Conservation (phyloP, 2,113 vertebrate genomes). For the Melanocharis versteri region DNA sequence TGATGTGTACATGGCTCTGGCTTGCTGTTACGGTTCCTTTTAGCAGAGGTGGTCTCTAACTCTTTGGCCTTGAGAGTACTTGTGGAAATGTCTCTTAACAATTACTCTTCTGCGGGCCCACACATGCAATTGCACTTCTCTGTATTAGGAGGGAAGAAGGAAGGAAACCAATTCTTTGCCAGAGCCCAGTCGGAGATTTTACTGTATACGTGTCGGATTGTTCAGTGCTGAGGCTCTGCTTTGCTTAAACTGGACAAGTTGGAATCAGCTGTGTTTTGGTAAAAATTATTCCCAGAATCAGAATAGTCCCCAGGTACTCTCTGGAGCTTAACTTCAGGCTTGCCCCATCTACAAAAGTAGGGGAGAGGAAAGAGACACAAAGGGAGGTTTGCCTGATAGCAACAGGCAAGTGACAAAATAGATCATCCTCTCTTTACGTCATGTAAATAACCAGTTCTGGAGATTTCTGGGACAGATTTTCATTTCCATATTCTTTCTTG, state of each 20-base stretch:
- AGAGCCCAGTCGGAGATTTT: neutral
- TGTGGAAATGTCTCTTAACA: neutral
- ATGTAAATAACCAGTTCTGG: neutral
- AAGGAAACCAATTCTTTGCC: neutral
- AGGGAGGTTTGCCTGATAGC: neutral
- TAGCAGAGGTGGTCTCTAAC: neutral
- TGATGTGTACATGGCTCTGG: neutral
- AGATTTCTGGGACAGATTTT: neutral
- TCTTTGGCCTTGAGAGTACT: neutral
- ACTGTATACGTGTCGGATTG: neutral
- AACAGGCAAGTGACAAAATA: neutral
- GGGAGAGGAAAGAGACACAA: neutral
- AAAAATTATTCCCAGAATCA: neutral
- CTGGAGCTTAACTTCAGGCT: neutral
- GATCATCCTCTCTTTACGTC: fast-evolving
- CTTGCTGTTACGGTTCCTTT: neutral
- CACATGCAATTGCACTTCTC: neutral
- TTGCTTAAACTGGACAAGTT: neutral
- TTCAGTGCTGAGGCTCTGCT: neutral
- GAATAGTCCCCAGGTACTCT: neutral
- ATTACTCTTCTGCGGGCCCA: neutral
- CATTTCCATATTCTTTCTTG: neutral
- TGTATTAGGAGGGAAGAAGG: neutral
- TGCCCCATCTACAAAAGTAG: neutral
- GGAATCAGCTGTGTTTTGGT: neutral